Percentiles rank a stretch among this genome's conserved stretches.
Evolutionary conservation across 2,113 vertebrate species (phyloP).

Genomic region (Cyphomyrus discorhynchus): DNA sequence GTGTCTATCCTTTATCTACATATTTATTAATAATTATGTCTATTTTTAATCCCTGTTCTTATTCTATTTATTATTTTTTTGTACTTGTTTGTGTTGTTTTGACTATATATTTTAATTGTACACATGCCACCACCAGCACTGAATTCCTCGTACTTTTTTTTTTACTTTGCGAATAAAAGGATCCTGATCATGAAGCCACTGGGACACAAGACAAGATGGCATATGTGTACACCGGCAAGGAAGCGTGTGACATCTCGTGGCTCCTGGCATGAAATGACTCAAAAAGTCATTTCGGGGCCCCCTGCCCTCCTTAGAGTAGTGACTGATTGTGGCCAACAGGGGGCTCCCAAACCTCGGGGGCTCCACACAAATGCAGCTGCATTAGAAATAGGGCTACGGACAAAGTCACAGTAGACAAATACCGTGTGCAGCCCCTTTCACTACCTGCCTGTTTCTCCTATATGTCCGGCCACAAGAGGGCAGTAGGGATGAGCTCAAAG

Average conservation of each 20-base stretch:
- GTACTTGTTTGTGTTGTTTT: not conserved
- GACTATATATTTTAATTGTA: not conserved
- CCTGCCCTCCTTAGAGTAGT: not conserved
- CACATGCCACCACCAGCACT: not conserved
- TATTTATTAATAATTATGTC: not conserved
- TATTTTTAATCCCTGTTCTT: not conserved
- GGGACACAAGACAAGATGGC: not conserved
- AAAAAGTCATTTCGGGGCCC: not conserved
- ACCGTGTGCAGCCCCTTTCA: slow-evolving; percentile 9
- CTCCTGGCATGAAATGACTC: not conserved
- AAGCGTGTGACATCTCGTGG: not conserved
- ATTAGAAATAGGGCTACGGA: not conserved
- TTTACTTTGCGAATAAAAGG: not conserved
- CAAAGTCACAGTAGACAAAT: not conserved
- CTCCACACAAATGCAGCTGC: not conserved
- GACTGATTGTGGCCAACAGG: not conserved
- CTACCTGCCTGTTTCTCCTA: slow-evolving; percentile 30
- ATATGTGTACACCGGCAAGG: not conserved
- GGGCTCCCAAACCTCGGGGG: not conserved
- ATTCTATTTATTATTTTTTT: not conserved
- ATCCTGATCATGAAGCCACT: not conserved
- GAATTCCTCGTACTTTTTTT: not conserved
- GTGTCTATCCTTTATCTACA: not conserved
- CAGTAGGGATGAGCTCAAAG: slow-evolving; percentile 24
- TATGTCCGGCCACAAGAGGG: slow-evolving; percentile 31